Conservation (phyloP, 2,113 vertebrate species). For the Catharus fuscescens region DNA sequence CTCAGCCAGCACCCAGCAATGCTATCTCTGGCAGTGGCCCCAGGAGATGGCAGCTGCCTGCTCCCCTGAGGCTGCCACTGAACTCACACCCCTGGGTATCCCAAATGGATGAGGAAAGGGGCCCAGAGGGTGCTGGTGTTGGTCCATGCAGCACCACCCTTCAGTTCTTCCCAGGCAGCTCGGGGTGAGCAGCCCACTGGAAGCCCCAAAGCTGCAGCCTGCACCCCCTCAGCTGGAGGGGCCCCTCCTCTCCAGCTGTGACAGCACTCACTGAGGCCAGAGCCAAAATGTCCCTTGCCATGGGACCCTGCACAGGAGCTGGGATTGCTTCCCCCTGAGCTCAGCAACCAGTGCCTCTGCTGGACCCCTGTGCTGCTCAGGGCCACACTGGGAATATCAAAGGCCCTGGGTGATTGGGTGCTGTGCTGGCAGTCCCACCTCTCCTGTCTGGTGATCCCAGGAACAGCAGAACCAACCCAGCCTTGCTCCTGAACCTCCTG, state of each 20-base stretch:
- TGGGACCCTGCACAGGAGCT: background rate
- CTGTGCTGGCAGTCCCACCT: background rate
- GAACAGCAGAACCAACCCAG: background rate
- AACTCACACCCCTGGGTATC: background rate
- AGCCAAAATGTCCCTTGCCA: background rate
- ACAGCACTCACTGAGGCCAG: background rate
- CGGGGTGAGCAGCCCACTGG: accelerated
- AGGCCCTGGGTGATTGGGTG: background rate
- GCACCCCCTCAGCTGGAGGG: background rate
- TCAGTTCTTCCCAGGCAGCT: background rate
- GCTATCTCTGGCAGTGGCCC: background rate
- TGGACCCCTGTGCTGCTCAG: background rate
- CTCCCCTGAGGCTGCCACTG: background rate
- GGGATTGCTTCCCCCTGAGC: background rate
- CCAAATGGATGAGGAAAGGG: background rate
- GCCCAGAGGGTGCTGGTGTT: too few relatives aligned
- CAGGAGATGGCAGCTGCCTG: background rate
- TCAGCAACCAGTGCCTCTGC: too few relatives aligned
- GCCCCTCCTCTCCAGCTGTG: background rate
- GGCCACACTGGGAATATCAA: background rate
- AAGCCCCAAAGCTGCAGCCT: background rate
- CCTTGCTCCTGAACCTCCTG: background rate
- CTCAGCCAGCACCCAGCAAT: background rate
- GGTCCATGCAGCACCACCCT: too few relatives aligned
- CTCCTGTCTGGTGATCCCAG: background rate